Evolutionary conservation across 2,888 invertebrate genomes (phyloP).

Genomic region (Oasisia sp.): DNA sequence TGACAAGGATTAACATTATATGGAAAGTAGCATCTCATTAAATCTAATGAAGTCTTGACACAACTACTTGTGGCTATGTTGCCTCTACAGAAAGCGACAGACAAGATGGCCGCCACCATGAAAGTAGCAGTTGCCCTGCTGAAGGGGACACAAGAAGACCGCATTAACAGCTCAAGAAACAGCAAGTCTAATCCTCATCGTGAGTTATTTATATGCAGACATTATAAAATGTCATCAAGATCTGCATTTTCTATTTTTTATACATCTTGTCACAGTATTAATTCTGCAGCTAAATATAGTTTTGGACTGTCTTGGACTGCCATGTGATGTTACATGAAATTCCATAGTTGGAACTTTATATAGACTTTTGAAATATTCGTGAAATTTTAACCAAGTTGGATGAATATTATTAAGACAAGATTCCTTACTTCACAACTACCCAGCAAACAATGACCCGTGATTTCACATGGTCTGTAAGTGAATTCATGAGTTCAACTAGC

Average conservation of each 20-base stretch:
- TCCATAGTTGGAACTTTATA: too few species aligned
- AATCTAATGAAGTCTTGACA: not conserved
- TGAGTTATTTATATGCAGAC: not conserved
- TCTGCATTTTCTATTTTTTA: not conserved
- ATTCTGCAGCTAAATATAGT: not conserved
- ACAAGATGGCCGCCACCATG: constrained; percentile 55
- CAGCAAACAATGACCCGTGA: too few species aligned
- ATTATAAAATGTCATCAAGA: not conserved
- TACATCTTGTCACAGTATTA: not conserved
- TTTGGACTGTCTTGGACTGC: not conserved
- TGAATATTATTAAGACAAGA: too few species aligned
- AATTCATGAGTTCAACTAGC: too few species aligned
- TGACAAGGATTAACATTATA: too few species aligned
- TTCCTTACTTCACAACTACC: too few species aligned
- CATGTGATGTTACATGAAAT: not conserved
- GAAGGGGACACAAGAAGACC: constrained; percentile 56
- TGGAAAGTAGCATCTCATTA: not conserved
- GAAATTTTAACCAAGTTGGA: too few species aligned
- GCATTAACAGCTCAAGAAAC: constrained; percentile 35
- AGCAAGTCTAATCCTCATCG: not conserved
- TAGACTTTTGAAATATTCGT: too few species aligned
- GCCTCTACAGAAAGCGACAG: constrained; percentile 49
- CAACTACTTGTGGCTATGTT: not conserved
- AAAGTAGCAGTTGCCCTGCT: constrained; percentile 53
- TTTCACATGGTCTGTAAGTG: too few species aligned